phyloP scores from a whole-genome alignment of 2,888 invertebrate genomes.

The Steinernema scapterisci region DNA sequence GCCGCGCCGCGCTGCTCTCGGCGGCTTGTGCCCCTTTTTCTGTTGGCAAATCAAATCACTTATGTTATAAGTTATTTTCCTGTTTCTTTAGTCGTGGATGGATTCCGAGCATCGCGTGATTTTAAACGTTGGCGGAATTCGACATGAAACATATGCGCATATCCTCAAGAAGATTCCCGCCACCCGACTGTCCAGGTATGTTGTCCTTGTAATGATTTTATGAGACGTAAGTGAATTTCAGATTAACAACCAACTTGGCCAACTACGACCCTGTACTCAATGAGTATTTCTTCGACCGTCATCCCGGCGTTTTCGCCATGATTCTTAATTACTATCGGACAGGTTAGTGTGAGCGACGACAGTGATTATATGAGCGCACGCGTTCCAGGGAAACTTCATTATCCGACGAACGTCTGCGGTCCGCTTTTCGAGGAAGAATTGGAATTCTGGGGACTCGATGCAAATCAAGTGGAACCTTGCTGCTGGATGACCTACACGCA shows the following conservation, averaged over 20 bases:
- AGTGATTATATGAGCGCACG: not conserved
- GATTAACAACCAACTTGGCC: constrained; percentile 88
- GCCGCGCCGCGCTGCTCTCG: not conserved
- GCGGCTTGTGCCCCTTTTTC: not conserved
- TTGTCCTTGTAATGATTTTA: not conserved
- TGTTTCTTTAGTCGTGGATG: constrained; percentile 60
- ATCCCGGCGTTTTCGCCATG: constrained; percentile 87
- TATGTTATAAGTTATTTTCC: constrained; percentile 1
- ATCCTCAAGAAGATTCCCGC: constrained; percentile 86
- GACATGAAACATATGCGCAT: constrained; percentile 74
- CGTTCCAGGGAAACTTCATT: constrained; percentile 76
- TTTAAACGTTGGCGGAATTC: constrained; percentile 89
- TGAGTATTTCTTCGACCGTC: constrained; percentile 97
- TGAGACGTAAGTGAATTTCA: constrained; percentile 16
- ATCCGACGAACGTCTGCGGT: constrained; percentile 98
- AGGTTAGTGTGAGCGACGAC: constrained; percentile 39
- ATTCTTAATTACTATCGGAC: constrained; percentile 86
- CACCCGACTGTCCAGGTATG: constrained; percentile 74
- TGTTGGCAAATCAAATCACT: constrained; percentile 7
- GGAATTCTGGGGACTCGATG: constrained; percentile 86
- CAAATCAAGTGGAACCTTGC: constrained; percentile 98
- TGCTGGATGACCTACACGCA: constrained; percentile 94
- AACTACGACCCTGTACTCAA: constrained; percentile 99
- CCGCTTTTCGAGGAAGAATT: constrained; percentile 95
- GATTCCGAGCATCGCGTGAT: constrained; percentile 89